Evolutionary conservation across 2,113 vertebrate genomes (phyloP), one percentile per base, ranked within the genome.

Genomic region (Ceyx melanurus): DNA sequence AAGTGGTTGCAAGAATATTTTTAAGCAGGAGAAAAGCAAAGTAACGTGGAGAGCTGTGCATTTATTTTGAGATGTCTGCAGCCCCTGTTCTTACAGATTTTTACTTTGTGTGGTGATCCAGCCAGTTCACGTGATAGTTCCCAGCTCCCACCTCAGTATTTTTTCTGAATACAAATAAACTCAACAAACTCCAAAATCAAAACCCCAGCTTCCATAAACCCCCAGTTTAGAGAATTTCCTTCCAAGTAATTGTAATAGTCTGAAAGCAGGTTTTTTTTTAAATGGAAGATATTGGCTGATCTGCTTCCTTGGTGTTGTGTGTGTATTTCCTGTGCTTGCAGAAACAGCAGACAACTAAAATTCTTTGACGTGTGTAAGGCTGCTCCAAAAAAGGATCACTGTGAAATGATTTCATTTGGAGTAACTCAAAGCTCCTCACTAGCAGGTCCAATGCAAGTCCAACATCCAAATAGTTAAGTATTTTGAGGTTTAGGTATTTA

Each of bases 1-100:
- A 86, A 94, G 89, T 61, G 65, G 73, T 78, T 90, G 70, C 70
- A 88, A 88, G 92, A 84, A 61, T 86, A 86, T 73, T 93, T 92
- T 94, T 54, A 81, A 94, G 71, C 83, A 68, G 42, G 45, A 90
- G 80, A 51, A 95, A 90, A 88, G 45, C 65, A 57, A 60, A 90
- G 57, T 72, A 65, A 87, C 45, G 21, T 48, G 74, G 66, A 82
- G 84, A 92, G 77, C 87, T 31, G 48, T 50, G 62, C 87, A 15
- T 82, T 94, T 93, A 88, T 91, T 92, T 84, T 57, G 84, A 68
- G 78, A 61, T 57, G 67, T 68, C 78, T 86, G 70, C 68, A 86
- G 51, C 80, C 66, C 29, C 29, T 45, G 16, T 68, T 78, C 80
- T 50, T 57, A 29, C 51, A 64, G 51, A 61, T 89, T 95, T 93